Conservation (phyloP, 2,888 invertebrate genomes). For the Scaptomyza reducta region DNA sequence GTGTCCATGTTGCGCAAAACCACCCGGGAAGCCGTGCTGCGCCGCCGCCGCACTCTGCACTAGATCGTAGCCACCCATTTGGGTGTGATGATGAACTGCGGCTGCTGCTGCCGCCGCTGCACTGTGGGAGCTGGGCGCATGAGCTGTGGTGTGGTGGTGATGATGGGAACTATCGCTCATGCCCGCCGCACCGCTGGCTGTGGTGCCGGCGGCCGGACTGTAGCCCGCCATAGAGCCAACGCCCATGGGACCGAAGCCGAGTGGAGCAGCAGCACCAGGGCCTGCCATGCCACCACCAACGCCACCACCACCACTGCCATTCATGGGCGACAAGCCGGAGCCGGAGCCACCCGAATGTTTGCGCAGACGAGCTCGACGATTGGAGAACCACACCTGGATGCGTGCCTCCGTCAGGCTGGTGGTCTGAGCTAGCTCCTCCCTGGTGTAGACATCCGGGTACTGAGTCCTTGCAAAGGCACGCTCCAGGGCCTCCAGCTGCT, state of each 20-base stretch:
- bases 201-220: constrained; percentile 81
- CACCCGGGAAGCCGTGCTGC: constrained; percentile 82
- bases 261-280: constrained; percentile 64
- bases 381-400: constrained; percentile 99
- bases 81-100: constrained; percentile 81
- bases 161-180: constrained; percentile 78
- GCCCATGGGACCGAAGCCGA: constrained; percentile 81
- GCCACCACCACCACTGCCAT: constrained; percentile 44
- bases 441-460: constrained; percentile 97
- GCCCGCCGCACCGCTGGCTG: constrained; percentile 70
- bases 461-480: constrained; percentile 95
- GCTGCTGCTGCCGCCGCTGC: constrained; percentile 80
- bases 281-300: constrained; percentile 38
- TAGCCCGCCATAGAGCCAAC: constrained; percentile 84
- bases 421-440: constrained; percentile 95
- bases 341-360: constrained; percentile 88
- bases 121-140: constrained; percentile 77
- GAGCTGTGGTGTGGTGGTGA: constrained; percentile 64
- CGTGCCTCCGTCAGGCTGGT: constrained; percentile 95
- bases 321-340: constrained; percentile 77
- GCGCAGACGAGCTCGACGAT: constrained; percentile 95
- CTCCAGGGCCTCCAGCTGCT: constrained; percentile 95
- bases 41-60: constrained; percentile 81
- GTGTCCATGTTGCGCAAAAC: constrained; percentile 83
- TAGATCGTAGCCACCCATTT: constrained; percentile 83